Base-by-base conservation (phyloP, 2,113 vertebrate genomes). In the Chionis minor region DNA sequence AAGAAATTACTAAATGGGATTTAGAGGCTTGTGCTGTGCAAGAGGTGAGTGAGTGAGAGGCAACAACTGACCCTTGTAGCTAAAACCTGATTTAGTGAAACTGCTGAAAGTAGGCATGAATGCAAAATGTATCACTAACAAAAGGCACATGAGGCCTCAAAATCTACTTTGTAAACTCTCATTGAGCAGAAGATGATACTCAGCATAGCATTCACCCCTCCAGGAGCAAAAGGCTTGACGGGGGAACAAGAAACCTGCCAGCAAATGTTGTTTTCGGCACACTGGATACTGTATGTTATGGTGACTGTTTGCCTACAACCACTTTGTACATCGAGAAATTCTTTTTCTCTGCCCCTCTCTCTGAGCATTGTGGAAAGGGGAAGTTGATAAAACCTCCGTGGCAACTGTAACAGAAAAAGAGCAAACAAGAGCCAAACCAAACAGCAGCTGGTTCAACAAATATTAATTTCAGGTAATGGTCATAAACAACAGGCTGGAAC, bases 371-470 rank as follows among this genome's bases (percentile, higher is more conserved):
- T 35, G 52, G 45, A 80, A 90, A 65, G 19, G 44, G 27, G 35
- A 72, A 85, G 40, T 21, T 2, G 2, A 74, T 74, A 88, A 93
- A 97, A 66, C 32, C 32, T 77, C 32, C 32, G 49, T 0, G 65
- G 56, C 38, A 81, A 58, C 23, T 49, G 11, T 32, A 80, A 56
- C 19, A 90, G 49, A 56, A 85, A 81, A 91, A 90, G 62, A 85
- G 42, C 58, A 92, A 92, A 82, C 7, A 15, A 85, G 42, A 91
- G 74, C 71, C 81, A 95, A 94, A 94, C 79, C 47, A 93, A 96
- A 96, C 54, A 93, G 44, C 85, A 93, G 59, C 90, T 95, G 90
- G 55, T 59, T 88, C 51, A 73, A 93, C 58, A 86, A 92, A 63
- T 71, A 66, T 0, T 3, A 90, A 86, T 92, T 88, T 88, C 40